These are phyloP conservation scores for Diploscapter pachys DNA, from an alignment of 1,140 invertebrate species.

Conservation along the genomic window DNA sequence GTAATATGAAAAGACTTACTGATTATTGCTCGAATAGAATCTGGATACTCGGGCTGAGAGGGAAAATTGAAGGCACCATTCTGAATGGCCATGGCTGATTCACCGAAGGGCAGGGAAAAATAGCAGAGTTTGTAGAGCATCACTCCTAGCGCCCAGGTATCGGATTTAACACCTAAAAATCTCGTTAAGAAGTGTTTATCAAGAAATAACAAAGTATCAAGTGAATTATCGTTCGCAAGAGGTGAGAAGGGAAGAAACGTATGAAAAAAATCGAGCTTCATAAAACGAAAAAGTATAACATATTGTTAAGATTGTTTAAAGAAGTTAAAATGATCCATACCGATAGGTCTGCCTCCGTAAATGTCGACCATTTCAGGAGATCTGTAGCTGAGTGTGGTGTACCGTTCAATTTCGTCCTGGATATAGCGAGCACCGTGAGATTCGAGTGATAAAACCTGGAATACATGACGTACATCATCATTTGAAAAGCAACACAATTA, in stretches of 20 bases:
- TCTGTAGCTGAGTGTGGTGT: slow-evolving; percentile 87
- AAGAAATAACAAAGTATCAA: too few species aligned
- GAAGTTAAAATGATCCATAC: slow-evolving; percentile 66
- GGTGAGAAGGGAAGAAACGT: too few species aligned
- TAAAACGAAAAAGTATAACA: not conserved
- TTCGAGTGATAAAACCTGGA: slow-evolving; percentile 31
- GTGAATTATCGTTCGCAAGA: too few species aligned
- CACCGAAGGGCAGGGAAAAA: slow-evolving; percentile 85
- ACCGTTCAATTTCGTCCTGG: slow-evolving; percentile 85
- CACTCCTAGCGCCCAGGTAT: slow-evolving; percentile 77
- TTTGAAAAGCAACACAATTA: not conserved
- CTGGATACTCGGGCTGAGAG: slow-evolving; percentile 40
- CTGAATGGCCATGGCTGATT: slow-evolving; percentile 87
- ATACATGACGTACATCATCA: slow-evolving; percentile 20
- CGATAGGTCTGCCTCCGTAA: slow-evolving; percentile 79
- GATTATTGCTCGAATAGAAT: slow-evolving; percentile 52
- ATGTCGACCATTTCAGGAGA: slow-evolving; percentile 94
- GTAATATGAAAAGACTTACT: slow-evolving; percentile 39
- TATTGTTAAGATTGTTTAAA: too few species aligned
- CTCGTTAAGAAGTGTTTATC: slow-evolving; percentile 68
- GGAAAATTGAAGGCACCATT: slow-evolving; percentile 83
- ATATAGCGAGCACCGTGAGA: slow-evolving; percentile 21
- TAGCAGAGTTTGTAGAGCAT: slow-evolving; percentile 86
- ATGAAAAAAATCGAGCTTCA: slow-evolving; percentile 61
- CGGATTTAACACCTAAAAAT: slow-evolving; percentile 46